Evolutionary conservation across 2,888 invertebrate species (phyloP), one percentile per base, ranked within the genome.

Genomic region (Copidosoma aretas): DNA sequence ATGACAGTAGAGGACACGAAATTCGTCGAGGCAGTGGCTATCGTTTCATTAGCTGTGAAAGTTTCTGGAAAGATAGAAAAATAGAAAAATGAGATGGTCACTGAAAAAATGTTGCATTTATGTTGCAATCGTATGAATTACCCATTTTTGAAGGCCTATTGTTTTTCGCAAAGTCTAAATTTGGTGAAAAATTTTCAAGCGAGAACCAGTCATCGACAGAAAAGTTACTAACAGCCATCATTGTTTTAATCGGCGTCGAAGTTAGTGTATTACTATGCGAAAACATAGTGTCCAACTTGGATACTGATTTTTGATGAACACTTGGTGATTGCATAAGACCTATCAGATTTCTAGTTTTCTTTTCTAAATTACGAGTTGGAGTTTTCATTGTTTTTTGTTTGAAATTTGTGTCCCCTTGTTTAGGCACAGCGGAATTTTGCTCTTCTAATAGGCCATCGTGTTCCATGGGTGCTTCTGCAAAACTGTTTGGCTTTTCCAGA

Each of bases 221-320:
- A 59, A 65, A 65, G 59, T 67, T 69, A 59, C 67, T 60, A 43
- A 60, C 4, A 3, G 61, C 54, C 43, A 57, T 54, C 59, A 12
- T 61, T 14, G 60, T 56, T 67, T 72, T 72, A 39, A 72, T 21
- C 3, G 72, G 72, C 1, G 72, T 72, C 32, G 72, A 72, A 21
- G 67, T 71, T 32, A 56, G 21, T 25, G 64, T 57, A 56, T 59
- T 69, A 53, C 69, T 69, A 17, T 49, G 64, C 24, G 22, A 41
- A 53, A 60, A 67, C 24, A 64, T 19, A 25, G 49, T 39, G 21
- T 60, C 56, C 39, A 39, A n/a, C 19, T 43, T 64, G 15, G 54
- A 2, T 56, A 1, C 14, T 32, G 41, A 43, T 17, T 59, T 69
- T 24, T 61, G 56, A 32, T 49, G n/a, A 22, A 62, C 17, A 22